A percentile compares a stretch with the other conserved stretches of the same genome.
Conservation (phyloP, 2,888 invertebrate genomes). For the Drosophila putrida region DNA sequence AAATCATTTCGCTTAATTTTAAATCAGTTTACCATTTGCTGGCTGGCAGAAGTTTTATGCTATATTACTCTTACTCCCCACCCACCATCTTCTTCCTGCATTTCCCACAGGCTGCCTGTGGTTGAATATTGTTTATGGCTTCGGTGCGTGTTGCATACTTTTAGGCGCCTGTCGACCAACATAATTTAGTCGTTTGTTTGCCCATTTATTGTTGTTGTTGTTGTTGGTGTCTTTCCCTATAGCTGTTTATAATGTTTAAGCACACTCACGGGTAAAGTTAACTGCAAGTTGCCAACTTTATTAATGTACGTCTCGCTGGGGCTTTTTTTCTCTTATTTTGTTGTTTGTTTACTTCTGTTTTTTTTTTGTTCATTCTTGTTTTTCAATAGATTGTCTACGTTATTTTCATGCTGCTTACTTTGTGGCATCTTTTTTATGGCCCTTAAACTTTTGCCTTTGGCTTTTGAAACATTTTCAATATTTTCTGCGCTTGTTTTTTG, state of each 20-base stretch:
- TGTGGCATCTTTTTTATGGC: constrained; percentile 44
- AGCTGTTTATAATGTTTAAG: constrained; percentile 73
- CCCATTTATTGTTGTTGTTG: constrained; percentile 51
- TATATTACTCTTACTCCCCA: not conserved
- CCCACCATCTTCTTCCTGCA: not conserved
- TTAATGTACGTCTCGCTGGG: constrained; percentile 66
- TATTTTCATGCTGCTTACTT: constrained; percentile 38
- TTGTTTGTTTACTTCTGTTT: too few species aligned
- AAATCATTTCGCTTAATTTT: constrained; percentile 79
- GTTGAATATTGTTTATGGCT: constrained; percentile 74
- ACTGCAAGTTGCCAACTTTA: constrained; percentile 75
- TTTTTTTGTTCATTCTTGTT: constrained; percentile 9
- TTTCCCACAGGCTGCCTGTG: constrained; percentile 35
- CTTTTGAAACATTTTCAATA: constrained; percentile 34
- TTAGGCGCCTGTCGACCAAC: constrained; percentile 59
- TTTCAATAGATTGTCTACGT: constrained; percentile 52
- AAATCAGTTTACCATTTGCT: constrained; percentile 77
- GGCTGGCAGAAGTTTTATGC: constrained; percentile 41
- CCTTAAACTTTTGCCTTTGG: constrained; percentile 20
- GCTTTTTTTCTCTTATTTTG: not conserved
- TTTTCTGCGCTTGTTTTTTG: constrained; percentile 6
- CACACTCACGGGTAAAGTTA: constrained; percentile 79
- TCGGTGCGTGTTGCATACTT: constrained; percentile 70
- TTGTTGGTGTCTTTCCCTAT: constrained; percentile 12
- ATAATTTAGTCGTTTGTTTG: constrained; percentile 71